Conservation (phyloP, 2,888 invertebrate species). For the Drosophila algonquin region DNA sequence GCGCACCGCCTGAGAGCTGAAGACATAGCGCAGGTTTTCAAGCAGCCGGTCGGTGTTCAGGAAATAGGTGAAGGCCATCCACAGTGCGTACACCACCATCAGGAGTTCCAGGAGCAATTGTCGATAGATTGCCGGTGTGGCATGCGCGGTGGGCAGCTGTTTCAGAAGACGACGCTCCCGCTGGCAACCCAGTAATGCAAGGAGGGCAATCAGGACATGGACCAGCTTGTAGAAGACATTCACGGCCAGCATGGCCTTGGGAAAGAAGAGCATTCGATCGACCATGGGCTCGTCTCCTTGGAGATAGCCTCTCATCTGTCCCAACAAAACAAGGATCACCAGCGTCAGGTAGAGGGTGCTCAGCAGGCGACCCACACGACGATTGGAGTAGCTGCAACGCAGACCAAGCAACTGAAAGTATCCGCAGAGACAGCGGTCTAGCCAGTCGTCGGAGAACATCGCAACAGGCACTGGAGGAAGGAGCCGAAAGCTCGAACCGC, state of each 20-base stretch:
- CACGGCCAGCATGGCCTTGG: constrained; percentile 32
- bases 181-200: constrained; percentile 46
- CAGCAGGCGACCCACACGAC: constrained; percentile 23
- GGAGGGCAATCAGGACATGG: constrained; percentile 46
- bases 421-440: constrained; percentile 37
- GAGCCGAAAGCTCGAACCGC: neutral
- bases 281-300: neutral
- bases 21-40: constrained; percentile 28
- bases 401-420: constrained; percentile 66
- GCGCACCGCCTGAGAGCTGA: constrained; percentile 54
- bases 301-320: constrained; percentile 28
- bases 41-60: neutral
- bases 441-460: constrained; percentile 15
- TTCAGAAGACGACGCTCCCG: constrained; percentile 39
- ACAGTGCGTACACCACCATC: neutral
- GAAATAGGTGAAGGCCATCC: neutral
- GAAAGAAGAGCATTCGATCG: neutral
- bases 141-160: constrained; percentile 35
- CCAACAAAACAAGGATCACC: constrained; percentile 29
- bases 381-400: constrained; percentile 44
- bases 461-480: constrained; percentile 11
- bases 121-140: constrained; percentile 1
- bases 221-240: constrained; percentile 47
- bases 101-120: constrained; percentile 41
- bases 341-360: constrained; percentile 42